Percentiles rank a stretch among this genome's conserved stretches.
These are phyloP conservation scores for Cantharis rustica DNA, from an alignment of 2,888 invertebrate genomes.

Conservation along the genomic window DNA sequence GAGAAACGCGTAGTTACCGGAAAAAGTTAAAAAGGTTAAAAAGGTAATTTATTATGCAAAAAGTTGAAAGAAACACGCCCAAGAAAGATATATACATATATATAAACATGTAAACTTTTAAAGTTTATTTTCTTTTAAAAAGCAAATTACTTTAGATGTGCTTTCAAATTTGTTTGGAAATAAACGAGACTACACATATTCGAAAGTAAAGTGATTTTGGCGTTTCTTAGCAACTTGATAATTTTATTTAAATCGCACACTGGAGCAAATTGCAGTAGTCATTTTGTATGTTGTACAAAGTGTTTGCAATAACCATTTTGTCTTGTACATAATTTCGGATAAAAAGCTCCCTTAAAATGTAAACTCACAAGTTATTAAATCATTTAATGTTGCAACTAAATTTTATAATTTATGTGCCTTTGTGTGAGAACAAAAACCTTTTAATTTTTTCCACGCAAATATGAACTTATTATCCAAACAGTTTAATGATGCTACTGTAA, in stretches of 20 bases:
- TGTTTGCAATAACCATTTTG: not conserved
- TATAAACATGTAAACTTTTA: not conserved
- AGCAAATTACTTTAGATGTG: not conserved
- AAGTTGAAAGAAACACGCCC: not conserved
- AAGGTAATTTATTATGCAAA: not conserved
- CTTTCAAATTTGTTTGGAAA: not conserved
- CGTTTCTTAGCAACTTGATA: not conserved
- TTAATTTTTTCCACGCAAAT: not conserved
- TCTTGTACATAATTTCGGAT: not conserved
- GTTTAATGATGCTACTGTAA: not conserved
- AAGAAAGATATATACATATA: not conserved
- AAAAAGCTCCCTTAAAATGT: not conserved
- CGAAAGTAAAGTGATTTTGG: not conserved
- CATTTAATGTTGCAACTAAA: not conserved
- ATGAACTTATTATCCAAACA: not conserved
- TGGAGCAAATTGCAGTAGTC: not conserved
- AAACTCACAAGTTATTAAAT: not conserved
- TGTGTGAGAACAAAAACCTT: not conserved
- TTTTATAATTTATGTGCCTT: not conserved
- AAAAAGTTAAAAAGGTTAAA: not conserved
- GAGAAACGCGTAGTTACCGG: not conserved
- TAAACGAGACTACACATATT: not conserved
- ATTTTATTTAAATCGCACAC: not conserved
- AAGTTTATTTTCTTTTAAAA: not conserved
- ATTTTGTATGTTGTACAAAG: not conserved